phyloP scores from a whole-genome alignment of 2,888 invertebrate species.

The Sphecodes monilicornis region DNA sequence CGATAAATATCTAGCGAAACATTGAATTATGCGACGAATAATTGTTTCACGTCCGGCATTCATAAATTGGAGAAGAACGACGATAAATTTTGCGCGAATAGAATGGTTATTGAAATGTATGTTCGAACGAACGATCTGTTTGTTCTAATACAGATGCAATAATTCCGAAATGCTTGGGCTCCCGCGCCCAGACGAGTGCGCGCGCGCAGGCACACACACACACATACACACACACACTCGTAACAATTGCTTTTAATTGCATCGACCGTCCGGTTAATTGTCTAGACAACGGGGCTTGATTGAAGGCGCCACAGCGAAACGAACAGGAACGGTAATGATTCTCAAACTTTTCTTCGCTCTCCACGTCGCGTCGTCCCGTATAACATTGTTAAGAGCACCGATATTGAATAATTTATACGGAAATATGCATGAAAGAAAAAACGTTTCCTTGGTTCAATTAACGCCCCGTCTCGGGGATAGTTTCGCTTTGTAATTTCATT shows the following conservation, averaged over 20 bases:
- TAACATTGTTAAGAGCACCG: constrained; percentile 49
- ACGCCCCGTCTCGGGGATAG: constrained; percentile 24
- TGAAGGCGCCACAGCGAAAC: constrained; percentile 59
- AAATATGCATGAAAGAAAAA: constrained; percentile 47
- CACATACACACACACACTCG: constrained; percentile 26
- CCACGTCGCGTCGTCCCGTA: constrained; percentile 25
- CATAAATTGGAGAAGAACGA: neutral
- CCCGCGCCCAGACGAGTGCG: neutral
- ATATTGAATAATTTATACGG: constrained; percentile 63
- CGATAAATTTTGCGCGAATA: neutral
- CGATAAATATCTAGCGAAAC: neutral
- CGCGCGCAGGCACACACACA: constrained; percentile 19
- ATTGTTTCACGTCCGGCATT: neutral
- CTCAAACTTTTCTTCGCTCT: constrained; percentile 59
- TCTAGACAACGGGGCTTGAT: constrained; percentile 66
- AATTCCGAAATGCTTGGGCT: constrained; percentile 53
- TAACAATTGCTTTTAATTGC: constrained; percentile 73
- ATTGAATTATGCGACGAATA: neutral
- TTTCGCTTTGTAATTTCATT: constrained; percentile 32
- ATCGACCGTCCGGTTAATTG: constrained; percentile 70
- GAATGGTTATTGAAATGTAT: constrained; percentile 44
- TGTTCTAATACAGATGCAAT: constrained; percentile 60
- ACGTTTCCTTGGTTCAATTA: constrained; percentile 46
- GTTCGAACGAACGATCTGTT: constrained; percentile 35
- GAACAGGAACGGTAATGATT: constrained; percentile 62